A percentile compares a stretch with the other conserved stretches of the same genome.
These are phyloP conservation scores for Himalopsyche kuldschensis DNA, from an alignment of 2,888 invertebrate genomes.

Conservation along the genomic window DNA sequence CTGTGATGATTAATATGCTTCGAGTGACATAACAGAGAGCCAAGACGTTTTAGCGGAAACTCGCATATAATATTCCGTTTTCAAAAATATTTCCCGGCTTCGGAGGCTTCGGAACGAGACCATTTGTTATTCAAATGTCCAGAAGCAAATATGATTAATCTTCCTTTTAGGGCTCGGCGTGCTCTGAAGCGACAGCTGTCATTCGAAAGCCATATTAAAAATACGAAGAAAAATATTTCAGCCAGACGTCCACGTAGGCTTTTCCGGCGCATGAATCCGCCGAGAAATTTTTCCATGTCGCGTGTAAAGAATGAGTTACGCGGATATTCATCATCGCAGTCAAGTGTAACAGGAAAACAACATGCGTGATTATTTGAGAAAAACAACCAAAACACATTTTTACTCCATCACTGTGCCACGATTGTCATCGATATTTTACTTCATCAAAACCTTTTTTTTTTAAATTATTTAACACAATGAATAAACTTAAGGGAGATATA, in stretches of 20 bases:
- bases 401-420: too few relatives aligned
- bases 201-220: not conserved
- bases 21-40: not conserved
- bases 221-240: not conserved
- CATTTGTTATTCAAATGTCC: constrained; percentile 7
- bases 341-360: not conserved
- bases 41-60: not conserved
- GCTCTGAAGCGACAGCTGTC: not conserved
- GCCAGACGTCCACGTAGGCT: not conserved
- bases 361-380: not conserved
- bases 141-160: not conserved
- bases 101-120: not conserved
- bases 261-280: not conserved
- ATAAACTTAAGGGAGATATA: too few relatives aligned
- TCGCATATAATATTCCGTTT: not conserved
- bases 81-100: not conserved
- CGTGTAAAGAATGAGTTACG: not conserved
- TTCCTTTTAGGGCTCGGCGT: not conserved
- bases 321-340: not conserved
- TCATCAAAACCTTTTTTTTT: too few relatives aligned
- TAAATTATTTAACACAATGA: too few relatives aligned
- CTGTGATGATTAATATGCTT: too few relatives aligned
- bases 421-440: too few relatives aligned
- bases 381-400: not conserved
- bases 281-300: not conserved